Percentiles rank a stretch among this genome's conserved stretches.
phyloP scores from a whole-genome alignment of 2,113 vertebrate genomes.

The Actenoides hombroni region DNA sequence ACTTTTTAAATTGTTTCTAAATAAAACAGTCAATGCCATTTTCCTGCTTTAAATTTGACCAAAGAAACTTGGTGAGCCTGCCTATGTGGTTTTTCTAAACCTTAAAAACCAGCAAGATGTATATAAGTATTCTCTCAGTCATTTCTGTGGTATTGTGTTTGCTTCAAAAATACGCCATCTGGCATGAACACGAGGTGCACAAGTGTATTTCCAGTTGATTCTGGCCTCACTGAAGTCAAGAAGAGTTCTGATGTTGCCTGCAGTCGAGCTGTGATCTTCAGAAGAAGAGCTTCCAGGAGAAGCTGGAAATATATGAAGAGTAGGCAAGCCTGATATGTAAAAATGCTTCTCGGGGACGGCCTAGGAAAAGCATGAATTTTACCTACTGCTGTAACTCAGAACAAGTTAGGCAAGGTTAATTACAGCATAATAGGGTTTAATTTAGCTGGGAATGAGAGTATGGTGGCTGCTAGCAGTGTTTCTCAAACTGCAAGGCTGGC shows the following conservation, averaged over 20 bases:
- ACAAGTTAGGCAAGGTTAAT: slow-evolving; percentile 71
- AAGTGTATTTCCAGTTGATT: not conserved
- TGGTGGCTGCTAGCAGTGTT: slow-evolving; percentile 61
- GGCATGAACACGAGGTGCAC: accelerated
- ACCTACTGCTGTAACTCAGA: slow-evolving; percentile 56
- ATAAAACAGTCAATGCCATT: not conserved
- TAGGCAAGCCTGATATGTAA: not conserved
- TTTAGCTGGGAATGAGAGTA: slow-evolving; percentile 67
- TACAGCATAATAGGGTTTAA: slow-evolving; percentile 66
- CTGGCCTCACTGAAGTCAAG: not conserved
- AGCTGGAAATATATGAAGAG: slow-evolving; percentile 19
- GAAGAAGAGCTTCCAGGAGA: slow-evolving; percentile 7
- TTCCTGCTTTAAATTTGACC: not conserved
- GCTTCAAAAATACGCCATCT: not conserved
- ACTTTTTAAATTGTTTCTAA: not conserved
- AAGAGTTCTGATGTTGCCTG: not conserved
- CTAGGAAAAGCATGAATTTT: slow-evolving; percentile 24
- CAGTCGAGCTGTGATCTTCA: not conserved
- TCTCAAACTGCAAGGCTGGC: slow-evolving; percentile 61
- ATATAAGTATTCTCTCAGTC: not conserved
- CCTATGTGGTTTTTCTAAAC: not conserved
- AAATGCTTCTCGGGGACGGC: slow-evolving; percentile 1
- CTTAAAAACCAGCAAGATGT: not conserved
- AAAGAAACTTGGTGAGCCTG: not conserved
- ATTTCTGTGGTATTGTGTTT: not conserved